Base-by-base conservation (phyloP, 2,888 invertebrate species). In the Lochmaea crataegi region DNA sequence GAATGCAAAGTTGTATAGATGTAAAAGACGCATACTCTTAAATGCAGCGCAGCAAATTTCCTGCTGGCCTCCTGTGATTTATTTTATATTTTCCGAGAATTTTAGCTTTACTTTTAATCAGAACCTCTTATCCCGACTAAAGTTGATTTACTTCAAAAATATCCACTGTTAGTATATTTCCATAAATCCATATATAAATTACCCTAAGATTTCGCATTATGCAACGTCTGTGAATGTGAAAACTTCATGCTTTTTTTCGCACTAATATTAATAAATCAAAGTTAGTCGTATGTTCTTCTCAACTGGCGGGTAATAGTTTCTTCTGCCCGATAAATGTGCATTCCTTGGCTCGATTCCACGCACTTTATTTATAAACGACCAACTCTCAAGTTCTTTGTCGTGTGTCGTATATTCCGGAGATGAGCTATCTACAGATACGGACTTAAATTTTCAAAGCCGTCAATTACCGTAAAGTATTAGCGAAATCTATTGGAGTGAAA, bases 341-440 rank as follows among this genome's bases (percentile, higher is more conserved):
- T 77, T 77, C 74, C 75, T 77, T 77, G 77, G 77, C 77, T 57
- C 65, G 67, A 63, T 56, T 75, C 74, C 77, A 77, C 72, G 74
- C 45, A 63, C 73, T 74, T 74, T 77, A 77, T 77, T 77, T 77
- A 76, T 77, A 76, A 73, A 76, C 69, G 68, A 61, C 68, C 42
- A 16, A 32, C 68, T 77, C 71, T 74, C 68, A 70, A 68, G 67
- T 69, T 69, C 65, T 69, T 51, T 67, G 74, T 75, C 69, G 69
- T 69, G 32, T 65, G 64, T 75, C 64, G 41, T 61, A 61, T 41
- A 42, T 63, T 38, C 12, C 6, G 61, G 42, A 16, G 61, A 42
- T 63, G 61, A 63, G 61, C 2, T 11, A 41, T 16, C 16, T 16
- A 42, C 61, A 63, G 61, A 63, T 18, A 42, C 41, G 61, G 42